Percentiles rank a stretch among this genome's conserved stretches.
Evolutionary conservation across 2,888 invertebrate species (phyloP).

Genomic region (Sinohyriopsis cumingii): DNA sequence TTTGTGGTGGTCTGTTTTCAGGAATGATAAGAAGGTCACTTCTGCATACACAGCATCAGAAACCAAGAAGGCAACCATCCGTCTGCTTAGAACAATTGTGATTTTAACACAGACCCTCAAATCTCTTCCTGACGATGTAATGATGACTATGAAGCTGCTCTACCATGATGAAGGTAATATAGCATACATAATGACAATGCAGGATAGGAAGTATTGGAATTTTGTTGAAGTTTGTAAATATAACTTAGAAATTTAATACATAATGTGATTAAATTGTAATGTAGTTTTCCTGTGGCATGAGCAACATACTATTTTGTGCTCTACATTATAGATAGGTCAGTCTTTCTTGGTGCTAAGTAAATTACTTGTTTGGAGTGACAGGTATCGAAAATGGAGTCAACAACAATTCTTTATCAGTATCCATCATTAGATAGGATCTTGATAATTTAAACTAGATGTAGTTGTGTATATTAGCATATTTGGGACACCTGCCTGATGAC

Average conservation of each 20-base stretch:
- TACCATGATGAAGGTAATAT: slow-evolving; percentile 71
- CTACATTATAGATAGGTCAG: too few species aligned
- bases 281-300: too few species aligned
- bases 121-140: slow-evolving; percentile 69
- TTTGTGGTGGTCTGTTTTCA: slow-evolving; percentile 17
- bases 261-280: too few species aligned
- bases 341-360: too few species aligned
- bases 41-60: slow-evolving; percentile 61
- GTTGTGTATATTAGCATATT: too few species aligned
- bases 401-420: too few species aligned
- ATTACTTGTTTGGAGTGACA: too few species aligned
- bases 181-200: not conserved
- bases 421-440: too few species aligned
- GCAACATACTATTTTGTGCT: not conserved
- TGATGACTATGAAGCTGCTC: slow-evolving; percentile 72
- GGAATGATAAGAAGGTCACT: slow-evolving; percentile 66
- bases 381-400: too few species aligned
- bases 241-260: not conserved
- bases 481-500: too few species aligned
- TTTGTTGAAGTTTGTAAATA: not conserved
- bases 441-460: too few species aligned
- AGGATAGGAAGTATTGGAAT: not conserved
- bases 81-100: slow-evolving; percentile 70
- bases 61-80: slow-evolving; percentile 70
- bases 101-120: slow-evolving; percentile 69